A percentile compares a stretch with the other conserved stretches of the same genome.
These are phyloP conservation scores for Drosophila nigrodunni DNA, from an alignment of 1,140 invertebrate species.

Conservation along the genomic window DNA sequence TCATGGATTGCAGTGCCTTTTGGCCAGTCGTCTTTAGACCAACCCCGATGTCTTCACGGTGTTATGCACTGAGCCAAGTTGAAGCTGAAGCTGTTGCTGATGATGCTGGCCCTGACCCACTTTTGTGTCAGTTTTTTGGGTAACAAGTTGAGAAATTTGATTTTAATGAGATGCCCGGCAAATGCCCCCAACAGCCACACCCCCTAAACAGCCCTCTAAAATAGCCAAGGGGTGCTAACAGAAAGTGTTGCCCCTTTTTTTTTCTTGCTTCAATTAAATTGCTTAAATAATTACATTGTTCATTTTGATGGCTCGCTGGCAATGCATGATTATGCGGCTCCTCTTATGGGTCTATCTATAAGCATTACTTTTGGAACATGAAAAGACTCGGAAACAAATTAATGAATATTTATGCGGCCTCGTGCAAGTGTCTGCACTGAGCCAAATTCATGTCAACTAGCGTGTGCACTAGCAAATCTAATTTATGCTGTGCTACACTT, in stretches of 20 bases:
- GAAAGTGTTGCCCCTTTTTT: background rate
- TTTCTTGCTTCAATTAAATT: conserved; percentile 8
- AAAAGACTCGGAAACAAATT: conserved; percentile 47
- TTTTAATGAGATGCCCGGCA: conserved; percentile 77
- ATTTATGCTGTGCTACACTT: background rate
- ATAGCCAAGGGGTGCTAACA: background rate
- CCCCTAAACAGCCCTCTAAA: no score
- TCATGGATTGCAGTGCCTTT: background rate
- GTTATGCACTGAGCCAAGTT: background rate
- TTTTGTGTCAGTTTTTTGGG: conserved; percentile 35
- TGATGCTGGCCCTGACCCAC: conserved; percentile 66
- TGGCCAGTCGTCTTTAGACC: no score
- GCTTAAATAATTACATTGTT: background rate
- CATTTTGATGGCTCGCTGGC: background rate
- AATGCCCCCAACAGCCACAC: conserved; percentile 16
- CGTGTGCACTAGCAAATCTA: background rate
- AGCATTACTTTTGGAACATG: conserved; percentile 23
- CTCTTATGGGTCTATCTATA: conserved; percentile 19
- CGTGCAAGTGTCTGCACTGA: conserved; percentile 13
- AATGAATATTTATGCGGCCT: conserved; percentile 74
- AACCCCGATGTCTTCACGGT: background rate
- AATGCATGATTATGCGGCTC: background rate
- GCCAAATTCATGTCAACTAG: background rate
- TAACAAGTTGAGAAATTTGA: conserved; percentile 62
- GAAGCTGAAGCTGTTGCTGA: conserved; percentile 7